Conservation (phyloP, 2,888 invertebrate genomes). For the Hyposoter dolosus region DNA sequence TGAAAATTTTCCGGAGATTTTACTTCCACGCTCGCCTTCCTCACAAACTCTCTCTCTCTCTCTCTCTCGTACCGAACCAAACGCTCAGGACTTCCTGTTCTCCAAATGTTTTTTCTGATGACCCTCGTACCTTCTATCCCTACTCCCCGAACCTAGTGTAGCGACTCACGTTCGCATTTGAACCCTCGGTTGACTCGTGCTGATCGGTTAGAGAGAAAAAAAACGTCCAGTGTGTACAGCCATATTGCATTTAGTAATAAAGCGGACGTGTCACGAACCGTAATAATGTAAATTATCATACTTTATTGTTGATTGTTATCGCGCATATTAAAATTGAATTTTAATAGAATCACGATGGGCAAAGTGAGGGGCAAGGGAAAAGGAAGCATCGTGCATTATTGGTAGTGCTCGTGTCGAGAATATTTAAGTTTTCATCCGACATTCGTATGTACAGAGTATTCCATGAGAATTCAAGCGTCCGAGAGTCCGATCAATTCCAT, state of each 20-base stretch:
- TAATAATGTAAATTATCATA: constrained; percentile 69
- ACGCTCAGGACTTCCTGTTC: constrained; percentile 32
- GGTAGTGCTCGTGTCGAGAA: constrained; percentile 54
- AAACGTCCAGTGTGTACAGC: constrained; percentile 7
- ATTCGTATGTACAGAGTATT: not conserved
- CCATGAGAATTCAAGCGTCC: not conserved
- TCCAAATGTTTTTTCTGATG: not conserved
- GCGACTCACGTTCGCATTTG: constrained; percentile 41
- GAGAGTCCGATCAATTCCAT: not conserved
- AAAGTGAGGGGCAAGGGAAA: not conserved
- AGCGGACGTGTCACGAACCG: constrained; percentile 58
- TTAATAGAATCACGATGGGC: constrained; percentile 55
- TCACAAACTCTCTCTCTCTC: constrained; percentile 26
- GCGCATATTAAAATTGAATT: constrained; percentile 66
- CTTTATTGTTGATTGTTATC: constrained; percentile 68
- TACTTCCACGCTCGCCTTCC: not conserved
- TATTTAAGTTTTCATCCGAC: constrained; percentile 47
- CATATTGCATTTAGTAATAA: constrained; percentile 14
- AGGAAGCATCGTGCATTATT: constrained; percentile 55
- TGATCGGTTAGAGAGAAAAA: constrained; percentile 39
- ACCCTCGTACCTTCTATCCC: not conserved
- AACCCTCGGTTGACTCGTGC: constrained; percentile 59
- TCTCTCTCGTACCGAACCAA: constrained; percentile 11
- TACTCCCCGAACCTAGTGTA: not conserved
- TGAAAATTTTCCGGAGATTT: constrained; percentile 41